Evolutionary conservation across 2,797 vertebrate genomes (phyloP).

Genomic region (Microtus obscurus): DNA sequence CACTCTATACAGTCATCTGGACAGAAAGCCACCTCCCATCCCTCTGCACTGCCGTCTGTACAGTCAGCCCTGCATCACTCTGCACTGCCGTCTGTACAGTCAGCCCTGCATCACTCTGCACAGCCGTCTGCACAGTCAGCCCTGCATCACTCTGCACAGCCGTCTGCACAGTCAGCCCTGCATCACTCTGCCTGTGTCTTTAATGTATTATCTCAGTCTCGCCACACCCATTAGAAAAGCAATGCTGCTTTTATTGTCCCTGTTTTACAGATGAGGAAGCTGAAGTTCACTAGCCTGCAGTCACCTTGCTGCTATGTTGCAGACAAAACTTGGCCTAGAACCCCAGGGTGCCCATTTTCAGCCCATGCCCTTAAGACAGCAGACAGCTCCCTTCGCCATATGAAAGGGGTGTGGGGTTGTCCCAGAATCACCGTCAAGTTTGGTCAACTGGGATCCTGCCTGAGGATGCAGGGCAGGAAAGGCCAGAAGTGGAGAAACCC

Average conservation of each 20-base stretch:
- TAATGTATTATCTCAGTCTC: background rate
- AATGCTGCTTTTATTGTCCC: background rate
- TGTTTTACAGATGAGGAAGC: slow-evolving; percentile 47
- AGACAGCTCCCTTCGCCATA: background rate
- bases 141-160: background rate
- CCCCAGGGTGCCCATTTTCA: background rate
- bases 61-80: background rate
- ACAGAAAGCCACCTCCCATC: too few relatives aligned
- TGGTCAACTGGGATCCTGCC: background rate
- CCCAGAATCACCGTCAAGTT: background rate
- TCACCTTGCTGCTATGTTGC: background rate
- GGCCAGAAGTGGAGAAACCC: background rate
- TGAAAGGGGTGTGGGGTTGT: background rate
- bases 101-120: too few relatives aligned
- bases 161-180: background rate
- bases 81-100: fast-evolving
- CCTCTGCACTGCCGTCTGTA: too few relatives aligned
- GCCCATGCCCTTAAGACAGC: background rate
- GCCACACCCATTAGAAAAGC: background rate
- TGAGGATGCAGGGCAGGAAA: background rate
- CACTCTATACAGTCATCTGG: too few relatives aligned
- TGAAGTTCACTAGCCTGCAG: background rate
- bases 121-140: too few relatives aligned
- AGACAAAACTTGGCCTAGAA: background rate
- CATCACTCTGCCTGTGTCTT: background rate